Evolutionary conservation across 2,797 vertebrate species (phyloP).

Genomic region (Aplochiton taeniatus): DNA sequence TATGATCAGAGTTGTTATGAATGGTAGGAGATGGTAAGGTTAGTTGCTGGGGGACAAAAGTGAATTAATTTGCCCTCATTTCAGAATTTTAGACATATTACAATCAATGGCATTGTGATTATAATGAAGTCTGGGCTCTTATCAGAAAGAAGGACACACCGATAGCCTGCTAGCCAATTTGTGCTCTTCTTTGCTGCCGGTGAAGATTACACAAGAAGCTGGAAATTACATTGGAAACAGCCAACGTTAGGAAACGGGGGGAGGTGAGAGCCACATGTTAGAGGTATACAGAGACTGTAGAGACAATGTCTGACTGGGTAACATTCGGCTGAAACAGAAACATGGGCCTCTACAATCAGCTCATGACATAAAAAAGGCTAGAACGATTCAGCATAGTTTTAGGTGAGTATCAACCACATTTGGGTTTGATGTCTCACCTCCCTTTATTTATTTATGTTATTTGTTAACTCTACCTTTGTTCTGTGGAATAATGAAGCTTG

Average conservation of each 20-base stretch:
- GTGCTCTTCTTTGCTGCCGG: background rate
- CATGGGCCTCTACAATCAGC: too few relatives aligned
- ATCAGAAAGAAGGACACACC: conserved; percentile 22
- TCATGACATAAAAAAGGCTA: too few relatives aligned
- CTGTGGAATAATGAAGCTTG: background rate
- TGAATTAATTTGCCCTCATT: conserved; percentile 40
- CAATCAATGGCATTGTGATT: conserved; percentile 45
- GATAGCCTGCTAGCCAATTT: conserved; percentile 13
- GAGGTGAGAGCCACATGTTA: too few relatives aligned
- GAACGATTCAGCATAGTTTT: too few relatives aligned
- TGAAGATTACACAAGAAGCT: conserved; percentile 11
- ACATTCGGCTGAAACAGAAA: too few relatives aligned
- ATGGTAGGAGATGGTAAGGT: conserved; percentile 29
- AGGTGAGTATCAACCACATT: too few relatives aligned
- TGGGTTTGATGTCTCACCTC: too few relatives aligned
- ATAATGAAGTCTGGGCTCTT: conserved; percentile 17
- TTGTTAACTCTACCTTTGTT: background rate
- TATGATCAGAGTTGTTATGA: conserved; percentile 51
- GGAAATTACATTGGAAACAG: background rate
- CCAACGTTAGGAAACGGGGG: too few relatives aligned
- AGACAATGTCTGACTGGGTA: too few relatives aligned
- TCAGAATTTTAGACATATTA: conserved; percentile 52
- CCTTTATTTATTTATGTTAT: too few relatives aligned
- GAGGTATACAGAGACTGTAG: too few relatives aligned
- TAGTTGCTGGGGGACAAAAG: conserved; percentile 43